These are phyloP conservation scores for Emydoidea blandingii DNA, from an alignment of 2,797 vertebrate genomes.

Conservation along the genomic window DNA sequence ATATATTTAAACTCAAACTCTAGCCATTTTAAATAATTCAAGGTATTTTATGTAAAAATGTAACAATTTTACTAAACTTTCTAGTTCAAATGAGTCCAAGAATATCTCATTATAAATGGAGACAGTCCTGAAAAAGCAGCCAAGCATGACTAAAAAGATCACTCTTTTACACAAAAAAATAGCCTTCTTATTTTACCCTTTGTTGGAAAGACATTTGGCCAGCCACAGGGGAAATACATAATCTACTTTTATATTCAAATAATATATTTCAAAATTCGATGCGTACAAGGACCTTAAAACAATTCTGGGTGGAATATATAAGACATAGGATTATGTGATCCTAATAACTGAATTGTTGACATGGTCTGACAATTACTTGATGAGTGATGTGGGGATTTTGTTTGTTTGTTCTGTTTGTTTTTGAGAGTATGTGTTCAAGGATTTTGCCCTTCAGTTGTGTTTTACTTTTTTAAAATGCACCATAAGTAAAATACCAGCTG, in stretches of 20 bases:
- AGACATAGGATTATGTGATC: conserved; percentile 75
- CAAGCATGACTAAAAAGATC: conserved; percentile 88
- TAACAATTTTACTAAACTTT: conserved; percentile 84
- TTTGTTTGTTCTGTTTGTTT: conserved; percentile 47
- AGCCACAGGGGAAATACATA: conserved; percentile 87
- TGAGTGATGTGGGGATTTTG: conserved; percentile 40
- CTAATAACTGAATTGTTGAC: conserved; percentile 77
- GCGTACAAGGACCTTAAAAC: conserved; percentile 81
- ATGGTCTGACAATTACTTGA: conserved; percentile 67
- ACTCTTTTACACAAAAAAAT: conserved; percentile 86
- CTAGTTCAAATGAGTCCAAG: conserved; percentile 85
- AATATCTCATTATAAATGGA: conserved; percentile 88
- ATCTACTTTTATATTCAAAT: conserved; percentile 88
- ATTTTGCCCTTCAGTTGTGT: conserved; percentile 39
- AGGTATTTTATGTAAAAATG: conserved; percentile 76
- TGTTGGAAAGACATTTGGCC: conserved; percentile 87
- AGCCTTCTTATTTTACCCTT: conserved; percentile 86
- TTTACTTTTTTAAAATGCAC: not conserved
- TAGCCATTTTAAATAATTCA: conserved; percentile 70
- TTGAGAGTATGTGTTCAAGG: not conserved
- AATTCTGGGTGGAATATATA: conserved; percentile 78
- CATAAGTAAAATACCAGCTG: conserved; percentile 39
- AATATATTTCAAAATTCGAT: conserved; percentile 83
- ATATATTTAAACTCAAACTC: not conserved
- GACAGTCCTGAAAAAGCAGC: conserved; percentile 85